Evolutionary conservation across 2,113 vertebrate genomes (phyloP), one percentile per base, ranked within the genome.

Genomic region (Takifugu bimaculatus): DNA sequence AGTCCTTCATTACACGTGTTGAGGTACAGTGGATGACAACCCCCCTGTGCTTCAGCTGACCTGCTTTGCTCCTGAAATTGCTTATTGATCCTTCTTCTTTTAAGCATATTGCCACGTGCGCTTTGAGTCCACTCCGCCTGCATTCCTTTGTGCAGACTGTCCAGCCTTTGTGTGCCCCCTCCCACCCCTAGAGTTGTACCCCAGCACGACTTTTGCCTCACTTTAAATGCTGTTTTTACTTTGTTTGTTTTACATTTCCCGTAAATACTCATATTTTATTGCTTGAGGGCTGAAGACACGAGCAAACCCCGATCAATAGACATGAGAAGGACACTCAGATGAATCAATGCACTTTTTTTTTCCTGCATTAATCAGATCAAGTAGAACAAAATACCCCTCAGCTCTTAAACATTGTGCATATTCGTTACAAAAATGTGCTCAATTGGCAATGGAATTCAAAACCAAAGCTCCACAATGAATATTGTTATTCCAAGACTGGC

Each of bases 71-170:
- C 70, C 60, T 50, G 63, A 90, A 86, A 91, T 91, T 91, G 90
- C 70, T 89, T 91, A 92, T 92, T 85, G 90, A 92, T 90, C 78
- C 71, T 60, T 65, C 74, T 82, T 80, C 76, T 62, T 83, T 70
- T 68, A 76, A 63, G 57, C 68, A 76, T 84, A 80, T 75, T 67
- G 82, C 80, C 32, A 20, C 53, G 13, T 74, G 73, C 75, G 50
- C 66, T 57, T 47, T 74, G 62, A 2, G n/a, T 60, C 48, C 50
- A 2, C 63, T 57, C 5, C 0, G 45, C 57, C 54, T 63, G 43
- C 35, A 63, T 50, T 50, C 79, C 79, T 64, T 52, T 60, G 64
- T 60, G 58, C 60, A 73, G 67, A 65, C 63, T 13, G 59, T 57
- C 54, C 5, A 5, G 62, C 60, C 63, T 0, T 29, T 32, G 43